Conservation (phyloP, 64 coral and sea anemone species). For the Stichodactyla mertensii region DNA sequence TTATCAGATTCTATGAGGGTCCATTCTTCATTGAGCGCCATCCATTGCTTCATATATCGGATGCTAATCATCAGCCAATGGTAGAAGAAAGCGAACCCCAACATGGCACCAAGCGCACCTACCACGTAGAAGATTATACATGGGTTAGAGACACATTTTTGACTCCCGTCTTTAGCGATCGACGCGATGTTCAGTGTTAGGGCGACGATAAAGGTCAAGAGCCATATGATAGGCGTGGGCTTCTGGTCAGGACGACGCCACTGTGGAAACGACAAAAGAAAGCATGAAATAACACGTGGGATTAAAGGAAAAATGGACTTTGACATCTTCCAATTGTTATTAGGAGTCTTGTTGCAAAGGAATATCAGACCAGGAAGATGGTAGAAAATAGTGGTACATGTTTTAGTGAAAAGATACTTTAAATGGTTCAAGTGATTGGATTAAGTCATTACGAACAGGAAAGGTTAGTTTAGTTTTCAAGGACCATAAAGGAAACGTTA, state of each 20-base stretch:
- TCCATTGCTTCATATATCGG: conserved; percentile 70
- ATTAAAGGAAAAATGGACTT: background rate
- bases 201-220: conserved; percentile 73
- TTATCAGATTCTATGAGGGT: conserved; percentile 54
- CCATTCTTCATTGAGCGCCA: conserved; percentile 93
- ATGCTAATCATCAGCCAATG: conserved; percentile 78
- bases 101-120: conserved; percentile 67
- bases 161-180: conserved; percentile 82
- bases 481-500: background rate
- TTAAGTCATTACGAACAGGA: background rate
- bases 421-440: background rate
- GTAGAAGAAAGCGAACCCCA: conserved; percentile 83
- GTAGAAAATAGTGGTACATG: background rate
- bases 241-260: conserved; percentile 91
- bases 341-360: no score
- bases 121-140: conserved; percentile 95
- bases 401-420: background rate
- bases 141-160: conserved; percentile 69
- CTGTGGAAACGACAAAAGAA: conserved; percentile 39
- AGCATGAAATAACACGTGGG: background rate
- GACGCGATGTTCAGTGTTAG: conserved; percentile 88
- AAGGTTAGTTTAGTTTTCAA: background rate
- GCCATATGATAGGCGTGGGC: conserved; percentile 83
- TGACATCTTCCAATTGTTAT: no score
- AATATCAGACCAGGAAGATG: background rate